Conservation (phyloP, 2,113 vertebrate species). For the Callionymus lyra region DNA sequence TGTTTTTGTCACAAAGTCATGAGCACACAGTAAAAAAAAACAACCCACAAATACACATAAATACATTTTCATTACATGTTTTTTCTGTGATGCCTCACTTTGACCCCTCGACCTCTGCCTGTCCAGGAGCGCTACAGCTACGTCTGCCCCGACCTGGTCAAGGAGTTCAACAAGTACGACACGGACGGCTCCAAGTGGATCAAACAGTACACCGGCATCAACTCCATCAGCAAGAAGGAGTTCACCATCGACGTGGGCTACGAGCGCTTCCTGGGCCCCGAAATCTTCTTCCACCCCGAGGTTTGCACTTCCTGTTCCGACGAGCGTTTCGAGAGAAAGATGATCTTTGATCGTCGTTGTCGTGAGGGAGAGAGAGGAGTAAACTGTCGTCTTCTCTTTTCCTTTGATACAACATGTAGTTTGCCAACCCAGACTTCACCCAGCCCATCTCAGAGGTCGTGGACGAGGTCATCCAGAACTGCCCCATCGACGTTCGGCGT, state of each 20-base stretch:
- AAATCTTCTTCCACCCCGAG: conserved; percentile 99
- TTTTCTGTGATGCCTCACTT: background rate
- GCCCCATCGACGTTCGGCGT: conserved; percentile 93
- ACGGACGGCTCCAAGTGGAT: conserved; percentile 95
- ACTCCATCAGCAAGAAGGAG: conserved; percentile 95
- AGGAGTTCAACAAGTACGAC: conserved; percentile 98
- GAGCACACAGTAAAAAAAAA: too few relatives aligned
- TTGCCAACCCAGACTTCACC: conserved; percentile 97
- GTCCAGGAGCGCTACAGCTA: conserved; percentile 93
- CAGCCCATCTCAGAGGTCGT: conserved; percentile 98
- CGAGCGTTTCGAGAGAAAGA: too few relatives aligned
- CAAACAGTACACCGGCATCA: conserved; percentile 96
- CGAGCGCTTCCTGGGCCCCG: conserved; percentile 92
- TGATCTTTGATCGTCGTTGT: too few relatives aligned
- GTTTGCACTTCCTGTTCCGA: conserved; percentile 39
- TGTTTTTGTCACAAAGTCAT: too few relatives aligned
- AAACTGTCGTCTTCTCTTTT: too few relatives aligned
- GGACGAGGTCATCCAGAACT: conserved; percentile 98
- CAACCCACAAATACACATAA: too few relatives aligned
- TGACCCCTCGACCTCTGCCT: background rate
- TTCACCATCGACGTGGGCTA: conserved; percentile 97
- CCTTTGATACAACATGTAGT: too few relatives aligned
- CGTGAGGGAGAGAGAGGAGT: too few relatives aligned
- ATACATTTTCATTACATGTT: too few relatives aligned
- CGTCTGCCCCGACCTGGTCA: conserved; percentile 94